Evolutionary conservation across 2,888 invertebrate species (phyloP).

Genomic region (Cosmia pyralina): DNA sequence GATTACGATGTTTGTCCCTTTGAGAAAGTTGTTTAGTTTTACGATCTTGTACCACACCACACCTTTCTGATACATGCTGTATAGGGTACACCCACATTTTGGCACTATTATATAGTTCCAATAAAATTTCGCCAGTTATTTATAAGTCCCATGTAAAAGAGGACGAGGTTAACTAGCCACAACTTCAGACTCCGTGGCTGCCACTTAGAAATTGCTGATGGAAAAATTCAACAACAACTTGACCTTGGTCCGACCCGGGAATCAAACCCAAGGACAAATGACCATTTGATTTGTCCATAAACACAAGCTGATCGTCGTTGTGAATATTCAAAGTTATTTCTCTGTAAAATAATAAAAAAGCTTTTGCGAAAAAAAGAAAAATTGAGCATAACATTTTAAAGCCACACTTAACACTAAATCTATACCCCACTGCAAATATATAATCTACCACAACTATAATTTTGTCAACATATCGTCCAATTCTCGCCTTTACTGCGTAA

Average conservation of each 20-base stretch:
- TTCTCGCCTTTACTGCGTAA: constrained; percentile 17
- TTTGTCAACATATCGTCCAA: neutral
- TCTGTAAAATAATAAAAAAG: neutral
- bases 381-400: constrained; percentile 6
- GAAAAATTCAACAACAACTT: neutral
- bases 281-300: too few species aligned
- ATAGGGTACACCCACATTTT: neutral
- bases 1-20: too few species aligned
- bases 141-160: too few species aligned
- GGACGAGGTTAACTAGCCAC: too few species aligned
- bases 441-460: constrained; percentile 24
- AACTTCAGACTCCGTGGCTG: neutral
- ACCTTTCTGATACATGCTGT: too few species aligned
- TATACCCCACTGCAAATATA: constrained; percentile 50
- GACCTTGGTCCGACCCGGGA: neutral
- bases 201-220: neutral
- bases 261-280: too few species aligned
- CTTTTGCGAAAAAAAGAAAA: neutral
- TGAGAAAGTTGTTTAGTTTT: too few species aligned
- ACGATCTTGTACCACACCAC: too few species aligned
- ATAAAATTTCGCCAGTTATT: neutral
- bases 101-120: neutral
- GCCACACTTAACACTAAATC: constrained; percentile 18
- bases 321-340: neutral
- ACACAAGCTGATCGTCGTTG: neutral